Percentiles rank a stretch among this genome's conserved stretches.
phyloP scores from a whole-genome alignment of 2,888 invertebrate genomes.

The Pocota personata region DNA sequence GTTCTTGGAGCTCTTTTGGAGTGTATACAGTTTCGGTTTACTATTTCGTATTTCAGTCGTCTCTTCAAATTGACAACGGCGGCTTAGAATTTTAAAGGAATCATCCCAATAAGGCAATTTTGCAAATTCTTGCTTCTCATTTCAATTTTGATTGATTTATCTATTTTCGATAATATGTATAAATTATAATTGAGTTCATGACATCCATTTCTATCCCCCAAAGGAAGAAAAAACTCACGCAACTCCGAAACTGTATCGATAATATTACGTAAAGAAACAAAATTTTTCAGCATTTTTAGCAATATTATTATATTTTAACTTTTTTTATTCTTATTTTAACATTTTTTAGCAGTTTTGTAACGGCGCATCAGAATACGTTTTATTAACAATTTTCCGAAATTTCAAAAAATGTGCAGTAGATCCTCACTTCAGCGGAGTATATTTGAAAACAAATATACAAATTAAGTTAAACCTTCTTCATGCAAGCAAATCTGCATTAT shows the following conservation, averaged over 20 bases:
- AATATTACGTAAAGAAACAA: not conserved
- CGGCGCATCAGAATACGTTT: too few relatives aligned
- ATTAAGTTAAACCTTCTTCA: too few relatives aligned
- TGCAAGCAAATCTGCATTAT: too few relatives aligned
- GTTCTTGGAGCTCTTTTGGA: not conserved
- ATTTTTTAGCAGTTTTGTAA: too few relatives aligned
- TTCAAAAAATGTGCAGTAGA: too few relatives aligned
- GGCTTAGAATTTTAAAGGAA: slow-evolving; percentile 6
- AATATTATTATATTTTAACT: too few relatives aligned
- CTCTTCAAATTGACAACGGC: slow-evolving; percentile 28
- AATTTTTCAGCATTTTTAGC: not conserved
- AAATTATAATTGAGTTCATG: slow-evolving; percentile 19
- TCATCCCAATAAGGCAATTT: slow-evolving; percentile 28
- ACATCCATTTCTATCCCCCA: not conserved
- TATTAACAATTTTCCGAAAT: too few relatives aligned
- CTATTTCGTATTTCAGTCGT: not conserved
- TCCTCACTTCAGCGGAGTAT: too few relatives aligned
- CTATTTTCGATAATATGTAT: not conserved
- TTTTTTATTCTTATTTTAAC: too few relatives aligned
- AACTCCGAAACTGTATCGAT: not conserved
- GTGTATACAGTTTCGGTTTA: not conserved
- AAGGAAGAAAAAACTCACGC: not conserved
- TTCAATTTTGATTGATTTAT: not conserved
- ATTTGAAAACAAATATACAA: too few relatives aligned
- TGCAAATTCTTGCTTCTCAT: not conserved